These are phyloP conservation scores for Rhopalosiphum padi DNA, from an alignment of 1,140 invertebrate species.

Conservation along the genomic window DNA sequence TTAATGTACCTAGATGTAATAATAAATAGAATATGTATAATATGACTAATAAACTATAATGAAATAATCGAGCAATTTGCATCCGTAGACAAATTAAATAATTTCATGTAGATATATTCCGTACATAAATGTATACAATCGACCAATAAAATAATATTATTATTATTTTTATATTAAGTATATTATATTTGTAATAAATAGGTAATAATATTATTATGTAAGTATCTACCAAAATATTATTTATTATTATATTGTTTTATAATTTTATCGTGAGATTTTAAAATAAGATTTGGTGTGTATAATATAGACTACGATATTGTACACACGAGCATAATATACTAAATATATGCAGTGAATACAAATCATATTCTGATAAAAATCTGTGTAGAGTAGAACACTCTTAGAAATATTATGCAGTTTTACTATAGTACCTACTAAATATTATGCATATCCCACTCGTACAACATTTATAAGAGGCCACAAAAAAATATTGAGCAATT, in stretches of 20 bases:
- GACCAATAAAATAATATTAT: neutral
- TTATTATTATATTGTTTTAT: neutral
- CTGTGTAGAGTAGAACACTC: neutral
- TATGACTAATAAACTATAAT: neutral
- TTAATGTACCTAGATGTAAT: neutral
- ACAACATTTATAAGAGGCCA: neutral
- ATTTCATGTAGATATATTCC: neutral
- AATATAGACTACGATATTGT: neutral
- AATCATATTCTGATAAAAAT: neutral
- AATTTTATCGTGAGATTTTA: neutral
- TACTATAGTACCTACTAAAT: neutral
- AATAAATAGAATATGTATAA: neutral
- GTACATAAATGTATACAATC: neutral
- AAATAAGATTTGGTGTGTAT: neutral
- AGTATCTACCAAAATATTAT: neutral
- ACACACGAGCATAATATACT: neutral
- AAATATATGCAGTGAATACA: neutral
- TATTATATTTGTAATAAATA: no score
- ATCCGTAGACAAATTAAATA: neutral
- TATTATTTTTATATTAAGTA: neutral
- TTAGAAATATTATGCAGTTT: neutral
- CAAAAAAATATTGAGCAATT: constrained; percentile 6
- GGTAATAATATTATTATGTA: no score
- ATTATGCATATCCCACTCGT: constrained; percentile 20
- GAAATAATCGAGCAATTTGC: neutral